Evolutionary conservation across 2,113 vertebrate species (phyloP), one percentile per base, ranked within the genome.

Genomic region (Mobula hypostoma): DNA sequence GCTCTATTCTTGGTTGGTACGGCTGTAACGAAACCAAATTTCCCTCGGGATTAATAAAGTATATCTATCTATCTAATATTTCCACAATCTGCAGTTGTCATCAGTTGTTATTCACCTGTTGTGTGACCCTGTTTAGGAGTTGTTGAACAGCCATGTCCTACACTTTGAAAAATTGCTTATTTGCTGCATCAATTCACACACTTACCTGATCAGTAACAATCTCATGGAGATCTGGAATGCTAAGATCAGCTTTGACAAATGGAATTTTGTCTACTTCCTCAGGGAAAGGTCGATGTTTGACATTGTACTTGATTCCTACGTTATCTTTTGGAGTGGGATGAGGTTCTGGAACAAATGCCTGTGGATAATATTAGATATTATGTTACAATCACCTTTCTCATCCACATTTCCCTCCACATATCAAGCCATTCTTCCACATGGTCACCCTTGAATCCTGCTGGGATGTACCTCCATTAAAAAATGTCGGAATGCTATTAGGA

Each of bases 241-340:
- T 99, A 94, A 99, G 96, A 95, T 99, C 98, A 94, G 98, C 98
- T 96, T 99, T 99, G 94, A 99, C 98, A 94, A 99, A 98, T 0
- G 98, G 98, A 95, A 99, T 99, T 96, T 99, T 99, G 95, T 99
- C 98, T 95, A 99, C 98, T 94, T 99, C 98, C 94, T 99, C 98
- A 29, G 98, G 98, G 95, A 99, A 99, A 21, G 98, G 98, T 58
- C 98, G 98, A 95, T 99, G 98, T 95, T 98, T 99, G 94, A 99
- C 97, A 24, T 96, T 98, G 95, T 98, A 98, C 94, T 97, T 98
- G 95, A 98, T 96, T 11, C 98, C 98, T 95, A 98, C 98, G 36
- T 97, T 97, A 94, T 97, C 98, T 95, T 98, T 98, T 77, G 98
- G 98, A 95, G 97, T 40, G 29, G 98, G 98, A 36, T 98, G 98